These are phyloP conservation scores for Rousettus madagascariensis DNA, from an alignment of 2,797 vertebrate species.

Conservation along the genomic window DNA sequence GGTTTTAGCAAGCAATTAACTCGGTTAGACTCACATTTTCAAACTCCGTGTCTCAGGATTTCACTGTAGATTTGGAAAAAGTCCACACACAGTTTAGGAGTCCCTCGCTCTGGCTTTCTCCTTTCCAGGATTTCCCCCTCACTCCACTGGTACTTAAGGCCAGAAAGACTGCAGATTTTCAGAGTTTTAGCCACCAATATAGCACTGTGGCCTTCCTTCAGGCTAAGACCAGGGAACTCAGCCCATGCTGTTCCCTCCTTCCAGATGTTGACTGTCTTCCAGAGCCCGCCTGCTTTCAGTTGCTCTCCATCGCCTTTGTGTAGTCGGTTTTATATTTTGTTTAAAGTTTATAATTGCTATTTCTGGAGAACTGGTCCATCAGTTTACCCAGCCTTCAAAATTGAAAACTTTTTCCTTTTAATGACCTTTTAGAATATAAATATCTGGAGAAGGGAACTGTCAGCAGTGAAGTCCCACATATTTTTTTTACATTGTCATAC, in stretches of 20 bases:
- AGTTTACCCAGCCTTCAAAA: neutral
- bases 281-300: neutral
- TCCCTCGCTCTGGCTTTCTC: neutral
- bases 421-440: neutral
- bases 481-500: constrained; percentile 36
- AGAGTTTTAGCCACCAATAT: neutral
- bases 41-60: neutral
- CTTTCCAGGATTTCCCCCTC: neutral
- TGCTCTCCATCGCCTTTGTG: neutral
- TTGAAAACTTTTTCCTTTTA: neutral
- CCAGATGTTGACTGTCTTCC: neutral
- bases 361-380: neutral
- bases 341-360: neutral
- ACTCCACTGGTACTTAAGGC: neutral
- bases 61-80: neutral
- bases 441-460: neutral
- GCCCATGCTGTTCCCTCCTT: neutral
- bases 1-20: neutral
- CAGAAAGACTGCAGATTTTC: neutral
- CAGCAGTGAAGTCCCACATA: neutral
- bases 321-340: neutral
- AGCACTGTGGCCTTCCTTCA: neutral
- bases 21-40: neutral
- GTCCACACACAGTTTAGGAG: neutral
- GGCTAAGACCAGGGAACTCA: neutral